These are phyloP conservation scores for Apostichopus californicus DNA, from an alignment of 35 echinoderm and acorn worm species.

Conservation along the genomic window DNA sequence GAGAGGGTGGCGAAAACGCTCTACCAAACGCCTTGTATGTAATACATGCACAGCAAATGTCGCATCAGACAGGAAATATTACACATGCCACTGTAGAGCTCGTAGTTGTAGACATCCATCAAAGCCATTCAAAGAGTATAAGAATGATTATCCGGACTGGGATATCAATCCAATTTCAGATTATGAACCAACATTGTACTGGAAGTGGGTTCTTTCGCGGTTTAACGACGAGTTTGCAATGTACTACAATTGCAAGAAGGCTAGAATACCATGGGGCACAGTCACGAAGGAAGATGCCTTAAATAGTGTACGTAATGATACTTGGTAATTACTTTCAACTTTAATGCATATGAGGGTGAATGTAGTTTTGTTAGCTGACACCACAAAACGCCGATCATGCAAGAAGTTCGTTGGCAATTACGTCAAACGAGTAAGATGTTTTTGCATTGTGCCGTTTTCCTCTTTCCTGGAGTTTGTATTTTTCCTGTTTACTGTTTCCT, in stretches of 20 bases:
- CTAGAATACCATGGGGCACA: slow-evolving; percentile 6
- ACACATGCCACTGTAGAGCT: not conserved
- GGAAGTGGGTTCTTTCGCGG: slow-evolving; percentile 31
- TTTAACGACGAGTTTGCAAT: slow-evolving; percentile 29
- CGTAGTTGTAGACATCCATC: not conserved
- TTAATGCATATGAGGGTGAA: too few relatives aligned
- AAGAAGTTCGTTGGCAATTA: too few relatives aligned
- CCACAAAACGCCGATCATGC: too few relatives aligned
- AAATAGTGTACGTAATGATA: not conserved
- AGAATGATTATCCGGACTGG: slow-evolving; percentile 11
- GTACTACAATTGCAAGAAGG: slow-evolving; percentile 16
- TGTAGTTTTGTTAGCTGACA: too few relatives aligned
- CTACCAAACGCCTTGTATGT: not conserved
- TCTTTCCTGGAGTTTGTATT: too few relatives aligned
- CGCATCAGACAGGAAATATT: not conserved
- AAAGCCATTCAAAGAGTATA: slow-evolving; percentile 2
- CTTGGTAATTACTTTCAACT: not conserved
- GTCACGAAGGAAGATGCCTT: slow-evolving; percentile 23
- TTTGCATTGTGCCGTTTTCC: too few relatives aligned
- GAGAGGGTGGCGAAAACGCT: not conserved
- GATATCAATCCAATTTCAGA: slow-evolving; percentile 37
- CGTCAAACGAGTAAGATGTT: too few relatives aligned
- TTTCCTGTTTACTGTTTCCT: too few relatives aligned
- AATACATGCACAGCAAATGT: slow-evolving; percentile 44
- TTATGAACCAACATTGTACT: slow-evolving; percentile 38